Conservation (phyloP, 2,888 invertebrate species). For the Eucera pruinosa region DNA sequence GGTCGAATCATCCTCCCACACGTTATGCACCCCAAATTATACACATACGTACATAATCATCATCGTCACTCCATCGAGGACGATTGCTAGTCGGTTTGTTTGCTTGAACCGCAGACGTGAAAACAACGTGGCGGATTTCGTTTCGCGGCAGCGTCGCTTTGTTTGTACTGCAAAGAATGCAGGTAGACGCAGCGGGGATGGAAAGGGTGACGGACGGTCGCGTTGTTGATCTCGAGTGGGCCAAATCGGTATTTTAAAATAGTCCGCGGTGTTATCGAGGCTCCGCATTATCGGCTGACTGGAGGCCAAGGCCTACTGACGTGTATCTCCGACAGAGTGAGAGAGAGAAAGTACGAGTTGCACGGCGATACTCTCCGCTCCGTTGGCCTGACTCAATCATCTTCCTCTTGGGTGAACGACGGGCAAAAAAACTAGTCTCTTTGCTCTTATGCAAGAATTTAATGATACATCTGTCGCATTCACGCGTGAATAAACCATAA, state of each 20-base stretch:
- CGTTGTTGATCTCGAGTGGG: constrained; percentile 63
- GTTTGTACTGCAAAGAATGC: constrained; percentile 34
- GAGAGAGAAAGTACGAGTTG: not conserved
- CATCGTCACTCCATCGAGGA: not conserved
- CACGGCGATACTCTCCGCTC: constrained; percentile 32
- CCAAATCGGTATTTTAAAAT: constrained; percentile 68
- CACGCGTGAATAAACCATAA: not conserved
- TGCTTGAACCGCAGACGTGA: constrained; percentile 6
- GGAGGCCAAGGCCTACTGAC: constrained; percentile 70
- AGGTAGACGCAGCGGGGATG: constrained; percentile 20
- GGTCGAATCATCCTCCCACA: constrained; percentile 1
- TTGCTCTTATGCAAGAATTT: not conserved
- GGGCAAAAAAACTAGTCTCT: not conserved
- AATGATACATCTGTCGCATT: not conserved
- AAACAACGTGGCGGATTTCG: constrained; percentile 14
- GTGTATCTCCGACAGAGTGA: constrained; percentile 21
- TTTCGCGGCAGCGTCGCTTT: constrained; percentile 9
- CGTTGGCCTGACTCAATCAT: constrained; percentile 37
- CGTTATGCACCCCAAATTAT: constrained; percentile 13
- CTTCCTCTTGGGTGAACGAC: constrained; percentile 12
- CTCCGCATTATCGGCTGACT: constrained; percentile 64
- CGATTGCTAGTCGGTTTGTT: not conserved
- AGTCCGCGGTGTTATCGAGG: constrained; percentile 59
- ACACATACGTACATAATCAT: too few relatives aligned
- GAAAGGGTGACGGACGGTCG: not conserved